phyloP scores from a whole-genome alignment of 1,140 invertebrate species.

The Drosophila oshimai region DNA sequence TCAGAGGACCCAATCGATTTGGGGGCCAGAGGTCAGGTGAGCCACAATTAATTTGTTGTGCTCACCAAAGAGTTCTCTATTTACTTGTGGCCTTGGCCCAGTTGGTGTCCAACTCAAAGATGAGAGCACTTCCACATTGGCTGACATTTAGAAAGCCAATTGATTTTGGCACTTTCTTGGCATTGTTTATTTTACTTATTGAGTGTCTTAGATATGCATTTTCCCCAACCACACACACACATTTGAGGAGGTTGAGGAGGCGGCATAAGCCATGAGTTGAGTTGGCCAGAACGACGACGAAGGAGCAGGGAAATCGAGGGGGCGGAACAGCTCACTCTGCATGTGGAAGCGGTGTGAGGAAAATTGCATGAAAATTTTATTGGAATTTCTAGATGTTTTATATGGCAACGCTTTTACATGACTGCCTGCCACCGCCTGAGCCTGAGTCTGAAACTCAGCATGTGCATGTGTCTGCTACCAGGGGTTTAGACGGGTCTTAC shows the following conservation, averaged over 20 bases:
- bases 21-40: slow-evolving; percentile 4
- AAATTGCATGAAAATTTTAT: slow-evolving; percentile 66
- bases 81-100: slow-evolving; percentile 32
- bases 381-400: slow-evolving; percentile 65
- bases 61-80: slow-evolving; percentile 12
- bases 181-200: slow-evolving; percentile 66
- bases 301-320: background rate
- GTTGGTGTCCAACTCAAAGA: background rate
- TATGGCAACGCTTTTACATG: slow-evolving; percentile 60
- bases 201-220: slow-evolving; percentile 61
- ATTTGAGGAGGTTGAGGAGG: background rate
- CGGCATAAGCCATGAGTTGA: slow-evolving; percentile 49
- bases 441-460: slow-evolving; percentile 18
- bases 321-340: slow-evolving; percentile 27
- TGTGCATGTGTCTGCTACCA: slow-evolving; percentile 20
- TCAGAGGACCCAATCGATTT: slow-evolving; percentile 5
- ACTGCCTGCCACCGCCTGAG: slow-evolving; percentile 51
- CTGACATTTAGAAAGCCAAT: slow-evolving; percentile 59
- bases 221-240: slow-evolving; percentile 28
- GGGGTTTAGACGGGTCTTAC: background rate
- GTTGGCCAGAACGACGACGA: slow-evolving; percentile 23
- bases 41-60: slow-evolving; percentile 40
- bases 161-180: slow-evolving; percentile 63
- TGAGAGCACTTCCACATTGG: slow-evolving; percentile 32
- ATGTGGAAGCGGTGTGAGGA: slow-evolving; percentile 39